These are phyloP conservation scores for Drosophila prolongata DNA, from an alignment of 2,888 invertebrate species.

Conservation along the genomic window DNA sequence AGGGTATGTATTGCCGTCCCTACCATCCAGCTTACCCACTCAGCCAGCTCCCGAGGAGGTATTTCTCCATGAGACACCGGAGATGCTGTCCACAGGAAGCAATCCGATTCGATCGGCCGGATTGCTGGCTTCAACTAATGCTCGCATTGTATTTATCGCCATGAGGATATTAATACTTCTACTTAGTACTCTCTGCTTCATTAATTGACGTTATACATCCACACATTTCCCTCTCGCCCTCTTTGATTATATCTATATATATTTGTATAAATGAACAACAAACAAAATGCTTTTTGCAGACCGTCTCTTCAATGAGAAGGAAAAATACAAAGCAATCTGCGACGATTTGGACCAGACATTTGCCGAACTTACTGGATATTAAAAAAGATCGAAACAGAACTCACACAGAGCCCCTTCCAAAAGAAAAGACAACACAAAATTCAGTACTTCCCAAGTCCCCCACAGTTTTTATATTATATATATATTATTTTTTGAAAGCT, in stretches of 20 bases:
- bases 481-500: constrained; percentile 15
- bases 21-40: neutral
- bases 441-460: constrained; percentile 13
- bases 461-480: constrained; percentile 31
- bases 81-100: constrained; percentile 25
- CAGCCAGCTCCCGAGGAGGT: constrained; percentile 2
- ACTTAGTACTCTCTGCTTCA: constrained; percentile 54
- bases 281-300: constrained; percentile 88
- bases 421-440: constrained; percentile 30
- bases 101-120: constrained; percentile 10
- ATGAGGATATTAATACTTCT: constrained; percentile 27
- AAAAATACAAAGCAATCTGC: constrained; percentile 98
- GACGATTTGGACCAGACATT: constrained; percentile 98
- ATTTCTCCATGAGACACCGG: constrained; percentile 31
- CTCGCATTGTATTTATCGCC: constrained; percentile 56
- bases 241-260: constrained; percentile 61
- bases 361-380: constrained; percentile 98
- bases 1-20: constrained; percentile 89
- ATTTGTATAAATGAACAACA: constrained; percentile 64
- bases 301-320: constrained; percentile 92
- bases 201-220: constrained; percentile 66
- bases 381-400: constrained; percentile 84
- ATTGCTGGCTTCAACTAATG: constrained; percentile 69
- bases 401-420: constrained; percentile 16
- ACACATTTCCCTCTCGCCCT: constrained; percentile 54